Evolutionary conservation across 2,113 vertebrate genomes (phyloP).

Genomic region (Malurus melanocephalus): DNA sequence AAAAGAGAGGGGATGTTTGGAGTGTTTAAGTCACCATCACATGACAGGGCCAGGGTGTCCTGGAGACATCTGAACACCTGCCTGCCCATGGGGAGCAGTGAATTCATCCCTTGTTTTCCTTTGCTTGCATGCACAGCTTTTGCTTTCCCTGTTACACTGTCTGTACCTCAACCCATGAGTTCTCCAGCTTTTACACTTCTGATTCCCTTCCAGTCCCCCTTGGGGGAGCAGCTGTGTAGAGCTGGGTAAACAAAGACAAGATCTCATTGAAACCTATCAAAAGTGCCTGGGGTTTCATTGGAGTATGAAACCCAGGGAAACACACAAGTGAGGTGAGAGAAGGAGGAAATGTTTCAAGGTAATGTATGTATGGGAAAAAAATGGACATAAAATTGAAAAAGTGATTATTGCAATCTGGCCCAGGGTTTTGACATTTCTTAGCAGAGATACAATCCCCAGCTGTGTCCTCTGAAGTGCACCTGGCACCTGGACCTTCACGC

Average conservation of each 20-base stretch:
- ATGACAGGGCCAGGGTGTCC: accelerated
- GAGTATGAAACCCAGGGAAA: neutral
- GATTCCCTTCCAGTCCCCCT: neutral
- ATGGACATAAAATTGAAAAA: neutral
- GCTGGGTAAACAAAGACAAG: neutral
- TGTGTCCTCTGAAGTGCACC: neutral
- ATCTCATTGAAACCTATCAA: neutral
- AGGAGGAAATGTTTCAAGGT: neutral
- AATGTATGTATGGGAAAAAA: neutral
- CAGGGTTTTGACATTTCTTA: neutral
- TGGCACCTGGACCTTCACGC: accelerated
- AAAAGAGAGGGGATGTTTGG: neutral
- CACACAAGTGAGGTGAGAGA: neutral
- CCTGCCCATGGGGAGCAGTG: neutral
- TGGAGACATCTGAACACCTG: neutral
- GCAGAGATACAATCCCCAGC: accelerated
- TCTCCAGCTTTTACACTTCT: neutral
- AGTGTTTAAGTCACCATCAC: accelerated
- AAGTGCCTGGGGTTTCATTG: neutral
- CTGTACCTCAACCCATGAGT: neutral
- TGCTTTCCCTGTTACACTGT: neutral
- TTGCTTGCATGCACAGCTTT: neutral
- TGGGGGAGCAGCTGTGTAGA: neutral
- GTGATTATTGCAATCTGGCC: neutral
- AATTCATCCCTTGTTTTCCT: neutral